These are phyloP conservation scores for Cryptotermes secundus DNA, from an alignment of 1,140 invertebrate genomes.

Conservation along the genomic window DNA sequence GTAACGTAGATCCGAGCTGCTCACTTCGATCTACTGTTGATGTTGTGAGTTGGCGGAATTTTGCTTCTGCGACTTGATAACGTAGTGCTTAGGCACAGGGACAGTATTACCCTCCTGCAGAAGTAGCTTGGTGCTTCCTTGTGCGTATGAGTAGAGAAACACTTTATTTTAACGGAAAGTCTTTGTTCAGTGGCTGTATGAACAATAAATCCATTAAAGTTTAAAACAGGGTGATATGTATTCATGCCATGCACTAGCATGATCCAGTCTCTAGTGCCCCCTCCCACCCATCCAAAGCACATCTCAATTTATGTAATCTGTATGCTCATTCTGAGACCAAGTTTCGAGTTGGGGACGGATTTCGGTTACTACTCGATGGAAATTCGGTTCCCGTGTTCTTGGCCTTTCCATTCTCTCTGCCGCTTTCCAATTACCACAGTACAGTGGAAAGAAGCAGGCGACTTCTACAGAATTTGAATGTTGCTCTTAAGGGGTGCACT, in stretches of 20 bases:
- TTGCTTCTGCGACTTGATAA: too few species aligned
- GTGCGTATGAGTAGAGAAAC: slow-evolving; percentile 22
- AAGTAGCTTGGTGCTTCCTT: not conserved
- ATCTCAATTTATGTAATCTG: slow-evolving; percentile 7
- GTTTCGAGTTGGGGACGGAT: not conserved
- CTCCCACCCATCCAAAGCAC: not conserved
- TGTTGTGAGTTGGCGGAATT: too few species aligned
- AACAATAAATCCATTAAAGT: slow-evolving; percentile 34
- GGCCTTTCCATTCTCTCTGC: not conserved
- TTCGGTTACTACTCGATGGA: not conserved
- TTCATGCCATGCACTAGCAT: slow-evolving; percentile 23
- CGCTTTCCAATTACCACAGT: not conserved
- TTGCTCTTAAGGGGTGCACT: too few species aligned
- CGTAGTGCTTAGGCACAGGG: too few species aligned
- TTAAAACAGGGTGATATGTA: slow-evolving; percentile 33
- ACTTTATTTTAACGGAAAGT: slow-evolving; percentile 25
- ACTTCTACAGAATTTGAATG: too few species aligned
- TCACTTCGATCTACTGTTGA: too few species aligned
- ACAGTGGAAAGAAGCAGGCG: not conserved
- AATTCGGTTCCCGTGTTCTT: not conserved
- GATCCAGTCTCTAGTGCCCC: slow-evolving; percentile 13
- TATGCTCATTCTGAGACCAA: not conserved
- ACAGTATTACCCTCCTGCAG: too few species aligned
- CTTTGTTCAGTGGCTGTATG: slow-evolving; percentile 25
- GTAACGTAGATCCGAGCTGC: too few species aligned